Percentiles rank a stretch among this genome's conserved stretches.
Conservation (phyloP, 2,113 vertebrate species). For the Turdus rufiventris region DNA sequence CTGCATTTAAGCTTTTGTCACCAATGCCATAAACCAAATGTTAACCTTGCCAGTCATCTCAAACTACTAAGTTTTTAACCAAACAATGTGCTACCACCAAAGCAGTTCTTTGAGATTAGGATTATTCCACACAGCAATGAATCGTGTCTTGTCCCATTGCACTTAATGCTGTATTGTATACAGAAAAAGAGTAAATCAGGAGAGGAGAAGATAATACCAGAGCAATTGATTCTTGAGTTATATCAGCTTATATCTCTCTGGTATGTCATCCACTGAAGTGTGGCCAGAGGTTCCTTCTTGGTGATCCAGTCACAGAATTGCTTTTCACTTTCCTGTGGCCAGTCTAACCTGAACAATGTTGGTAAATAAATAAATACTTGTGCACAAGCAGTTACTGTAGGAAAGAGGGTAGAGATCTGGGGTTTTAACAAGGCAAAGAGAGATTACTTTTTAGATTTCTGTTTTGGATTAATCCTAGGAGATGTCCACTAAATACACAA, state of each 20-base stretch:
- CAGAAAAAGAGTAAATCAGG: neutral
- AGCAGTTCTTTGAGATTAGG: neutral
- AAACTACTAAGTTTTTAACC: neutral
- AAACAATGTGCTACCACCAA: neutral
- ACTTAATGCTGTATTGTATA: neutral
- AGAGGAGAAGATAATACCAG: neutral
- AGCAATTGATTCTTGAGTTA: neutral
- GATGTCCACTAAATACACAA: neutral
- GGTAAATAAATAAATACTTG: neutral
- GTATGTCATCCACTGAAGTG: neutral
- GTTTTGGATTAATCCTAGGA: neutral
- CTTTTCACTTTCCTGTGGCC: neutral
- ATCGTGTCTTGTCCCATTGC: neutral
- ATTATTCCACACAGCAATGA: neutral
- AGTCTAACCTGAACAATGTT: neutral
- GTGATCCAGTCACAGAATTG: neutral
- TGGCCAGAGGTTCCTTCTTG: neutral
- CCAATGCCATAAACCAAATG: neutral
- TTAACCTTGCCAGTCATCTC: neutral
- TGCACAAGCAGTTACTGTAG: neutral
- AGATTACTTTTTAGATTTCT: neutral
- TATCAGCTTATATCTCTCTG: neutral
- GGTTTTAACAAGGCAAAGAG: neutral
- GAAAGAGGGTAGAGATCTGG: neutral
- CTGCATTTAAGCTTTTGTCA: neutral